Percentiles rank a stretch among this genome's conserved stretches.
Conservation (phyloP, 2,113 vertebrate species). For the Penelope pileata region DNA sequence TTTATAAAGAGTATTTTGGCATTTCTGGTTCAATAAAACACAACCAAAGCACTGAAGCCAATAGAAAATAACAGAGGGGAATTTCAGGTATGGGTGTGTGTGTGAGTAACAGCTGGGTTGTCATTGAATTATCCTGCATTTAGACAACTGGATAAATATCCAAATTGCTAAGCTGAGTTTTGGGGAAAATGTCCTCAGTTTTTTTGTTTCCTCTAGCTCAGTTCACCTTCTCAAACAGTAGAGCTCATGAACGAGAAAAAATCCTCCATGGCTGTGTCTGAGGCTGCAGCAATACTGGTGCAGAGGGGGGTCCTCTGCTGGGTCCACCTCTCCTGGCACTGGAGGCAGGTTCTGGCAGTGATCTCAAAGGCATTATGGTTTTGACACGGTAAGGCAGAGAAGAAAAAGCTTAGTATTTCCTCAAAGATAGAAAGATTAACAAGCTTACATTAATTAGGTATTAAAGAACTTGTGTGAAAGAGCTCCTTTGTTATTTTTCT, state of each 20-base stretch:
- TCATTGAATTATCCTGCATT: not conserved
- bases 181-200: not conserved
- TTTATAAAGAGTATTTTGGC: not conserved
- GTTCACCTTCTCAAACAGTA: not conserved
- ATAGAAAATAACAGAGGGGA: not conserved
- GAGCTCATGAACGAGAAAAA: not conserved
- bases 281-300: not conserved
- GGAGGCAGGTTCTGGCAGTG: not conserved
- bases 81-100: not conserved
- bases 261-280: not conserved
- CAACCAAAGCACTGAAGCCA: not conserved
- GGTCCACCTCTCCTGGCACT: not conserved
- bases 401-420: not conserved
- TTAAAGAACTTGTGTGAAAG: not conserved
- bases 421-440: not conserved
- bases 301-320: not conserved
- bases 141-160: not conserved
- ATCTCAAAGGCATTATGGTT: not conserved
- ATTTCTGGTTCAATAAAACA: not conserved
- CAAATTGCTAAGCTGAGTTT: not conserved
- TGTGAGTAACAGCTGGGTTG: not conserved
- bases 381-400: not conserved
- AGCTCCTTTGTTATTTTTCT: not conserved
- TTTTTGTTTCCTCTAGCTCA: not conserved
- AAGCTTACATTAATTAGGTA: not conserved